A percentile compares a stretch with the other conserved stretches of the same genome.
phyloP scores from a whole-genome alignment of 2,888 invertebrate species.

The Acronicta aceris region DNA sequence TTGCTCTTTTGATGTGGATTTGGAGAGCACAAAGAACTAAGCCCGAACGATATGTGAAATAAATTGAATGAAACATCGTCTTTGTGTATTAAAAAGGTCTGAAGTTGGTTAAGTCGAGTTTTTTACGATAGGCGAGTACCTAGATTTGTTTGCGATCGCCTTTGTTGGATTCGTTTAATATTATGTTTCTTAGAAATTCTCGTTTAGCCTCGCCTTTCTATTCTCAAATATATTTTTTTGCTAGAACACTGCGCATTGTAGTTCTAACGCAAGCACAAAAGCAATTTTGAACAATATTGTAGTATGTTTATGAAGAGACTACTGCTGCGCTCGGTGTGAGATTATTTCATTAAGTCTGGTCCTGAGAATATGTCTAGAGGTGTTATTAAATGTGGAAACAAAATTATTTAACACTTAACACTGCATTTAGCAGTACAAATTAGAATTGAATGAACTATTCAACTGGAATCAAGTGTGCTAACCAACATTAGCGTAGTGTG shows the following conservation, averaged over 20 bases:
- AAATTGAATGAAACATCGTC: constrained; percentile 32
- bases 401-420: not conserved
- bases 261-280: constrained; percentile 6
- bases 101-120: constrained; percentile 29
- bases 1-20: constrained; percentile 29
- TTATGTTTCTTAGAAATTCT: constrained; percentile 17
- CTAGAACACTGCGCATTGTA: constrained; percentile 3
- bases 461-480: not conserved
- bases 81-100: constrained; percentile 37
- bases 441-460: too few species aligned
- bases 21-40: constrained; percentile 30
- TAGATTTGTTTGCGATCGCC: constrained; percentile 16
- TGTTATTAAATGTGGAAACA: constrained; percentile 8
- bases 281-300: constrained; percentile 10
- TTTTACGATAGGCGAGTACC: constrained; percentile 26
- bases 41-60: constrained; percentile 30
- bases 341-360: constrained; percentile 31
- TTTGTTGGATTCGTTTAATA: constrained; percentile 30
- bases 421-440: not conserved
- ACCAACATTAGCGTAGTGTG: not conserved
- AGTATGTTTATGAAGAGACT: constrained; percentile 13
- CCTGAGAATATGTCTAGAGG: not conserved
- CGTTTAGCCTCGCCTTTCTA: constrained; percentile 15
- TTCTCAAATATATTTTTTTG: constrained; percentile 8
- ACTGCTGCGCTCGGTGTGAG: constrained; percentile 11